phyloP scores from a whole-genome alignment of 1,140 invertebrate species.

The Micrasema longulum region DNA sequence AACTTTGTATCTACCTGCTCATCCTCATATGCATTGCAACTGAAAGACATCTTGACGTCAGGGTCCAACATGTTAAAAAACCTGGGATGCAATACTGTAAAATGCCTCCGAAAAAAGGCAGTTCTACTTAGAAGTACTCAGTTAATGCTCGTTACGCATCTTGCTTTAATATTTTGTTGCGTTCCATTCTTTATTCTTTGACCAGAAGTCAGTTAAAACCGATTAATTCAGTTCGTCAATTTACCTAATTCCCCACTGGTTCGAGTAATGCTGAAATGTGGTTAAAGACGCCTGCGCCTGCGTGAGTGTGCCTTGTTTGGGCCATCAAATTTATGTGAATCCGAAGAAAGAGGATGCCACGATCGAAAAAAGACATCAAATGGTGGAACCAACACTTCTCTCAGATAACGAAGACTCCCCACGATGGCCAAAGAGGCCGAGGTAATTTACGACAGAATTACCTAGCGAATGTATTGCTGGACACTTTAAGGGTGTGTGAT shows the following conservation, averaged over 20 bases:
- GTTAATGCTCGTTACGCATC: no score
- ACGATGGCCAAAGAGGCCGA: constrained; percentile 1
- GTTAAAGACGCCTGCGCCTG: constrained; percentile 16
- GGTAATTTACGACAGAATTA: constrained; percentile 26
- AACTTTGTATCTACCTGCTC: no score
- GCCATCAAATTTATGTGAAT: constrained; percentile 37
- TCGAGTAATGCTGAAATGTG: neutral
- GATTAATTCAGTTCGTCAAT: no score
- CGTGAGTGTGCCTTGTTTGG: constrained; percentile 22
- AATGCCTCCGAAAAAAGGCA: no score
- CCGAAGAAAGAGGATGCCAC: constrained; percentile 26
- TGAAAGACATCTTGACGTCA: no score
- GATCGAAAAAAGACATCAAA: constrained; percentile 41
- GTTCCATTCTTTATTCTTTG: no score
- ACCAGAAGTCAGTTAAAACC: no score
- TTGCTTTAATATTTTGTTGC: no score
- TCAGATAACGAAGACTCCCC: constrained; percentile 32
- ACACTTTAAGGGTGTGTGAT: constrained; percentile 6
- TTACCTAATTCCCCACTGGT: neutral
- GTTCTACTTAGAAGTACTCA: no score
- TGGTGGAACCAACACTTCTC: constrained; percentile 28
- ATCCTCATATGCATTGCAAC: no score
- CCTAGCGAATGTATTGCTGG: constrained; percentile 16
- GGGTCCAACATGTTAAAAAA: no score
- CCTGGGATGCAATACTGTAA: no score